Conservation (phyloP, 2,797 vertebrate genomes). For the Babyrousa celebensis region DNA sequence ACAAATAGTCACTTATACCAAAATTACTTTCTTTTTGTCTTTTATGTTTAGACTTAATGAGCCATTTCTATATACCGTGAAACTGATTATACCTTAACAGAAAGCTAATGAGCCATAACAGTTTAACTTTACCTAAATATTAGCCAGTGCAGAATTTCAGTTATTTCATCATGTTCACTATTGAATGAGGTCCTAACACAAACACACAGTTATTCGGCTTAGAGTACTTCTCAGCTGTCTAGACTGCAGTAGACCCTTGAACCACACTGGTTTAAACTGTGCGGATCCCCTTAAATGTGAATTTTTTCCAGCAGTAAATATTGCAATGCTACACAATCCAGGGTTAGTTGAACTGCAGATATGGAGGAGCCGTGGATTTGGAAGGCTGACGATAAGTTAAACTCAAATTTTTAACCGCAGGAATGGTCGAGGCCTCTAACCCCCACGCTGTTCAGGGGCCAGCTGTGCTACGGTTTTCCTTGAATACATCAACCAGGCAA, state of each 20-base stretch:
- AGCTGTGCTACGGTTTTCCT: conserved; percentile 73
- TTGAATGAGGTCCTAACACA: not conserved
- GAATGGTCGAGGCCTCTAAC: not conserved
- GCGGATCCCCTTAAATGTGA: not conserved
- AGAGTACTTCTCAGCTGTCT: conserved; percentile 82
- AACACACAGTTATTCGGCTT: conserved; percentile 85
- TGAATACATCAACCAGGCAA: conserved; percentile 67
- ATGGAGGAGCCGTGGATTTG: not conserved
- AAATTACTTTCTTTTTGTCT: conserved; percentile 60
- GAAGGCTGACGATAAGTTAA: not conserved
- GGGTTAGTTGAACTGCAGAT: not conserved
- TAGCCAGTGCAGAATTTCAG: not conserved
- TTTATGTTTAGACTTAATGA: conserved; percentile 54
- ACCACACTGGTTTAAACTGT: not conserved
- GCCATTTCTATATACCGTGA: conserved; percentile 17
- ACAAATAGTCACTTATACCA: not conserved
- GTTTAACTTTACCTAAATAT: not conserved
- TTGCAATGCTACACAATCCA: not conserved
- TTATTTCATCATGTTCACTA: not conserved
- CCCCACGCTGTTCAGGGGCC: not conserved
- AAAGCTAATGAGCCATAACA: not conserved
- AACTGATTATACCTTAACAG: not conserved
- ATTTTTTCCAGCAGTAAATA: not conserved
- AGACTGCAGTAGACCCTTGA: not conserved
- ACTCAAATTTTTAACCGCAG: not conserved